A percentile compares a stretch with the other conserved stretches of the same genome.
phyloP scores from a whole-genome alignment of 2,888 invertebrate species.

The Temnothorax ravouxi region DNA sequence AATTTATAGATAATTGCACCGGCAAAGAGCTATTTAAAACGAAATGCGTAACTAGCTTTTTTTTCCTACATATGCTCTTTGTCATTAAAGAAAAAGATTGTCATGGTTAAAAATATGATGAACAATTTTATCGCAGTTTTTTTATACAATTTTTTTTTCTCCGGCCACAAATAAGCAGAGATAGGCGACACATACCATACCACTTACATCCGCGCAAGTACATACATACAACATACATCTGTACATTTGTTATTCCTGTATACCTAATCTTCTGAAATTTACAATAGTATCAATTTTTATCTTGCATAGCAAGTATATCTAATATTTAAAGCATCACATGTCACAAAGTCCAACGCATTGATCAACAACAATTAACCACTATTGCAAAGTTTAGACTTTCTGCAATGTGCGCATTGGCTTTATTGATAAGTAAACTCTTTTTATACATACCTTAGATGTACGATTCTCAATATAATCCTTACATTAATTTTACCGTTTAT shows the following conservation, averaged over 20 bases:
- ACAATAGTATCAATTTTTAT: conserved; percentile 71
- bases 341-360: conserved; percentile 73
- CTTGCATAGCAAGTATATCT: conserved; percentile 82
- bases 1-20: too few species aligned
- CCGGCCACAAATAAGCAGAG: conserved; percentile 56
- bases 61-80: conserved; percentile 16
- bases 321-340: conserved; percentile 71
- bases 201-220: conserved; percentile 44
- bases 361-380: conserved; percentile 79
- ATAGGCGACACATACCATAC: not conserved
- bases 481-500: conserved; percentile 62
- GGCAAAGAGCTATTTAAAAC: conserved; percentile 60
- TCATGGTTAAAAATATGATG: conserved; percentile 71
- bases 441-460: conserved; percentile 77
- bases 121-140: conserved; percentile 57
- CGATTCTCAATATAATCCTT: conserved; percentile 50
- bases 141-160: conserved; percentile 58
- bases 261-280: conserved; percentile 60
- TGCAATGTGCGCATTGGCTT: conserved; percentile 72
- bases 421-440: conserved; percentile 65
- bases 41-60: conserved; percentile 21
- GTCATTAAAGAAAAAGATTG: conserved; percentile 69
- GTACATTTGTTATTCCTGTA: conserved; percentile 43
- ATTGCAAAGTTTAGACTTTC: conserved; percentile 77
- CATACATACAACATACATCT: conserved; percentile 33